Evolutionary conservation across 2,113 vertebrate species (phyloP).

Genomic region (Bostrychus sinensis): DNA sequence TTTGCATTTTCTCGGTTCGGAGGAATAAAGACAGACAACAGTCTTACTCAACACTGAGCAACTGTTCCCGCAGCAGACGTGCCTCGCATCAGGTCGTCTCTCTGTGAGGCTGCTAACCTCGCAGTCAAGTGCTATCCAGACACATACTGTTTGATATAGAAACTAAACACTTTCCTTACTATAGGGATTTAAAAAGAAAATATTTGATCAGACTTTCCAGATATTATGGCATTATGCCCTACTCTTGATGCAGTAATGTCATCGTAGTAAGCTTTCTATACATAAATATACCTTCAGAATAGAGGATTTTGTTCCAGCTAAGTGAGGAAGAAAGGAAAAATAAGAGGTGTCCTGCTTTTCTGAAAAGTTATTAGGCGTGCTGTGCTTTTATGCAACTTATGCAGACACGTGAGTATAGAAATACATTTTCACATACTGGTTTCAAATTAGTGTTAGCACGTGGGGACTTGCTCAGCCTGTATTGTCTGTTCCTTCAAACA

Average conservation of each 20-base stretch:
- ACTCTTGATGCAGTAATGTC: background rate
- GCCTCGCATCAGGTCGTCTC: slow-evolving; percentile 17
- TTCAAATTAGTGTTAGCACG: no score
- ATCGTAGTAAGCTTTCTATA: background rate
- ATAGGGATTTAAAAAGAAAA: no score
- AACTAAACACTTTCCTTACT: background rate
- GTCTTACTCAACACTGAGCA: slow-evolving; percentile 43
- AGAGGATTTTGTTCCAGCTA: no score
- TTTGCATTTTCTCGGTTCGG: slow-evolving; percentile 12
- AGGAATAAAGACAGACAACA: slow-evolving; percentile 17
- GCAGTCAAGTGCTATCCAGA: background rate
- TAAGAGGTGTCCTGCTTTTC: background rate
- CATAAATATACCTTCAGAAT: no score
- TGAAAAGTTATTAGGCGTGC: background rate
- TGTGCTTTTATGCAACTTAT: no score
- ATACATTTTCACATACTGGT: no score
- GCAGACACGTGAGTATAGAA: no score
- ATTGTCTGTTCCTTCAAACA: no score
- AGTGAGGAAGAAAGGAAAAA: background rate
- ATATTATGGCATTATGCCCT: no score
- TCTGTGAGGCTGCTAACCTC: slow-evolving; percentile 20
- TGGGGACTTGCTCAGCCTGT: no score
- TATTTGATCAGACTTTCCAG: no score
- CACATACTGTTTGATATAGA: slow-evolving; percentile 9
- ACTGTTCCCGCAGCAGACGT: slow-evolving; percentile 31